Base-by-base conservation (phyloP, 1,140 invertebrate species). In the Drosophila funebris region DNA sequence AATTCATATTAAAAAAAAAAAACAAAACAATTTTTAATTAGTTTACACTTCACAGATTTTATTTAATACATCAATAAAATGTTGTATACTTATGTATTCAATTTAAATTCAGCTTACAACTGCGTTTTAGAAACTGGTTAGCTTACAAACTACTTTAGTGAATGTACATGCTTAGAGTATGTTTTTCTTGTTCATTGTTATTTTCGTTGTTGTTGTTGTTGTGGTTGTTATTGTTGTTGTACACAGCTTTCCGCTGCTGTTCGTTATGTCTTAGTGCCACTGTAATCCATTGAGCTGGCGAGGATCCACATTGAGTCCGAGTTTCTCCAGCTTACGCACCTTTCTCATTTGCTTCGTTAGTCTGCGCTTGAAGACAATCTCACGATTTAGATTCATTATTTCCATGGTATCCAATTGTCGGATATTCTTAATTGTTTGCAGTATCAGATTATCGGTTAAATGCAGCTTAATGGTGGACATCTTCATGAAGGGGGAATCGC, bases 401-500 rank as follows among this genome's bases (percentile, higher is more conserved):
- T 90, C 87, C 5, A 78, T 60, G 13, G 78, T 82, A 24, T 90
- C 82, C 43, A 75, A 66, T 22, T 83, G 76, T 9, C 74, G 63
- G 0, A 90, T 90, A 3, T 90, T 90, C 13, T 82, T 82, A n/a
- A 90, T 90, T 0, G 87, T 90, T 18, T 90, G 83, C 60, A 80
- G 37, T 44, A 90, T 90, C 27, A 90, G 57, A 27, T 83, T 87
- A 22, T 90, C 87, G 46, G 87, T 90, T 24, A 90, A 44, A 14
- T 90, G 81, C 9, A 90, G 46, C 24, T 90, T 90, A n/a, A 90
- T 85, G 24, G 79, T 83, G 39, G 87, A 90, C 73, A 88, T 78
- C 54, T 82, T 82, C 73, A 90, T 83, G 37, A 83, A 90, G 14
- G 82, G 75, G 0, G 73, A 41, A 24, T 88, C 64, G 1, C 73